Evolutionary conservation across 2,113 vertebrate genomes (phyloP), one percentile per base, ranked within the genome.

Genomic region (Petrocephalus zakoni): DNA sequence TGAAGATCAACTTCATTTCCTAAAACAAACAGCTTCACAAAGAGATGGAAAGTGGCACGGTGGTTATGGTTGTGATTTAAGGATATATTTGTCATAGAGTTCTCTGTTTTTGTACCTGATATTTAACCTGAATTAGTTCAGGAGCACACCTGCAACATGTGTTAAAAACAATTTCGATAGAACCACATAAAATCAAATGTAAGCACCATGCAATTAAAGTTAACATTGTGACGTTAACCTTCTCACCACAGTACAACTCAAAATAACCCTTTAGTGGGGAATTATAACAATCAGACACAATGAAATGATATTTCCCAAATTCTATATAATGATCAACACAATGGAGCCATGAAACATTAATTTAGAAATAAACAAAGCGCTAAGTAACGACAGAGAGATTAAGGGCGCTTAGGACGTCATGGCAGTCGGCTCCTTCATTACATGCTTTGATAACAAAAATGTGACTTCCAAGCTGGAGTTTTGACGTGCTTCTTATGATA

Each of bases 371-470:
- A 61, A 51, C 55, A 61, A 83, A 88, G 29, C 64, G 25, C 19
- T 53, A 75, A 29, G 15, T 51, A 49, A 88, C 22, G 29, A 25
- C 47, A 49, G 15, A 49, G 11, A 42, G 53, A 37, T 88, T 37
- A 84, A 61, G 19, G 5, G 19, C 46, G 17, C 1, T 85, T 88
- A 46, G 58, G 25, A n/a, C 34, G 15, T 11, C 37, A 21, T 78
- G 21, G 49, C 46, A 37, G 49, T 25, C 19, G 4, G 19, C 15
- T 15, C 37, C 34, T 85, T 25, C 34, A 11, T 86, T 25, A 47
- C 17, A 17, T 13, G 53, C n/a, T 82, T 46, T 84, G 83, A 51
- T 84, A 85, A 84, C 64, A 46, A 85, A 88, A 88, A 49, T 13
- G n/a, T 29, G 42, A 64, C 55, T 25, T 42, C 2, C 42, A 49